Conservation (phyloP, 2,113 vertebrate genomes). For the Boleophthalmus pectinirostris region DNA sequence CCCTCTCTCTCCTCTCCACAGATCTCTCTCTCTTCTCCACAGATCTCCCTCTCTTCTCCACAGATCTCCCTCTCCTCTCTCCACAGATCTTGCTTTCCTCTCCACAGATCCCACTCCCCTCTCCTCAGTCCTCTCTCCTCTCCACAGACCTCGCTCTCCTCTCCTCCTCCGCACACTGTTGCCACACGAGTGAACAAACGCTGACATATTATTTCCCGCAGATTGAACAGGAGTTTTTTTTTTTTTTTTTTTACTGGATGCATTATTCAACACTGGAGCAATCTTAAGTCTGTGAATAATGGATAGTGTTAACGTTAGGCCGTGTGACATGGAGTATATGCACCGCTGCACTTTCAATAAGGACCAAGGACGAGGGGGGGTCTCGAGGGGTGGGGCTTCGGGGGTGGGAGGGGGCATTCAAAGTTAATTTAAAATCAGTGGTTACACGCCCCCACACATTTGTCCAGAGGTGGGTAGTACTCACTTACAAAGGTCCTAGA, state of each 20-base stretch:
- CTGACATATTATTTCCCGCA: slow-evolving; percentile 60
- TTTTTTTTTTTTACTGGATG: slow-evolving; percentile 46
- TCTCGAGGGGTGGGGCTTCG: background rate
- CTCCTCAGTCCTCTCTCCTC: background rate
- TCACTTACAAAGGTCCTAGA: too few relatives aligned
- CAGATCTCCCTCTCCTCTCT: too few relatives aligned
- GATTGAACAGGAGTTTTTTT: slow-evolving; percentile 33
- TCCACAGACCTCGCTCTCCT: background rate
- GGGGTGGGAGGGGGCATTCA: background rate
- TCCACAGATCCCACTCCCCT: slow-evolving; percentile 7
- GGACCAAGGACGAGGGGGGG: slow-evolving; percentile 26
- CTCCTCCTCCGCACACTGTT: slow-evolving; percentile 25
- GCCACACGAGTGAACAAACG: slow-evolving; percentile 43
- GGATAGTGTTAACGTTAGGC: slow-evolving; percentile 59
- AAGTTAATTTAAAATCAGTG: too few relatives aligned
- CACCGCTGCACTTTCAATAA: slow-evolving; percentile 56
- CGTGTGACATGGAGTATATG: slow-evolving; percentile 43
- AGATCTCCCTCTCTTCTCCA: too few relatives aligned
- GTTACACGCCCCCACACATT: too few relatives aligned
- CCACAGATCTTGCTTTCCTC: too few relatives aligned
- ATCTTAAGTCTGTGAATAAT: slow-evolving; percentile 70
- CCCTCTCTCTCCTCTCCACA: too few relatives aligned
- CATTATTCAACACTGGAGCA: slow-evolving; percentile 66
- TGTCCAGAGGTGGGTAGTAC: too few relatives aligned
- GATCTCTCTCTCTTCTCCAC: too few relatives aligned